Base-by-base conservation (phyloP, 2,888 invertebrate species). In the Leptinotarsa juncta region DNA sequence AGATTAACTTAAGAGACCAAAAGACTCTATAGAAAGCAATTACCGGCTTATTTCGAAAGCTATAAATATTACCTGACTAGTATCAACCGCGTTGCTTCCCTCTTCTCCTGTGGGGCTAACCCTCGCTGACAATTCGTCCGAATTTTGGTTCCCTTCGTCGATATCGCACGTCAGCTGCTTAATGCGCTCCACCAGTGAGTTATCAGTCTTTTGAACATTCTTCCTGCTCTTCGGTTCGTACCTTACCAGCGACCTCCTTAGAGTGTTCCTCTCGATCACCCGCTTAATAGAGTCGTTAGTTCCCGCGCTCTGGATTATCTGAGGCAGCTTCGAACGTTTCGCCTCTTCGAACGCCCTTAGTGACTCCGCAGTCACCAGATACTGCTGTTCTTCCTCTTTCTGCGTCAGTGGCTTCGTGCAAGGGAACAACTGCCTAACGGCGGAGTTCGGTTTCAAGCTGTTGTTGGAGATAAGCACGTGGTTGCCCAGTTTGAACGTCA, bases 151-250 rank as follows among this genome's bases (percentile, higher is more conserved):
- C 60, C 84, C 83, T 66, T 95, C 95, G 77, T 96, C 96, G 55
- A 95, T 93, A 85, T 96, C 94, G 84, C 96, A 96, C 1, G 96
- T 97, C 67, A 97, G 89, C 84, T 94, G 93, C 66, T 95, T 93
- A 79, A 97, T 95, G 77, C 96, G 91, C 84, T 97, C 97, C 73
- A 96, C 95, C 55, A 97, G 89, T 0, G 96, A 95, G 70, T 95
- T 93, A 80, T 95, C 95, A 82, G 91, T 91, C 85, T 92, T 90
- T 79, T 88, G 88, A 71, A 88, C 86, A 69, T 88, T 84, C 82
- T 89, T 89, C 84, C 90, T 90, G 77, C 82, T 85, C 71, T 86
- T 83, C 69, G 88, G 88, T 77, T 88, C 88, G 77, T 85, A 85
- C 80, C 94, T 92, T 79, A 95, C 92, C 70, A 95, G 89, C 16